Conservation (phyloP, 2,888 invertebrate genomes). For the Caenorhabditis sp. region DNA sequence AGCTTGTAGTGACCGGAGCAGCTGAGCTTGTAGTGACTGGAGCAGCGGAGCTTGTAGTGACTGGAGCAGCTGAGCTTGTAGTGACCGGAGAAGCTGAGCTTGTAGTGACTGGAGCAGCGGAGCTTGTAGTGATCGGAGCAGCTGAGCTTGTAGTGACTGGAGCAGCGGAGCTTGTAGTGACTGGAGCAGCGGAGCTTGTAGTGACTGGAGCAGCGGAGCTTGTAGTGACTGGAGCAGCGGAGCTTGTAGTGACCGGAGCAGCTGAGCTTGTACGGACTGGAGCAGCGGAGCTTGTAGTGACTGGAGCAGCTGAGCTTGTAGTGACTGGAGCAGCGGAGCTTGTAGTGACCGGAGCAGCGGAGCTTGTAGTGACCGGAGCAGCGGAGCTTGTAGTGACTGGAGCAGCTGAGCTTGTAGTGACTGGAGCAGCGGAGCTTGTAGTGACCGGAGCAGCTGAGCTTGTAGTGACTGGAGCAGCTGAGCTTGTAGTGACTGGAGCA, state of each 20-base stretch:
- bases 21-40: too few relatives aligned
- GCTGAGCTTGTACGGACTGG: background rate
- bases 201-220: background rate
- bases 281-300: background rate
- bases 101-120: slow-evolving; percentile 1
- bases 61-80: too few relatives aligned
- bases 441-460: background rate
- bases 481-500: background rate
- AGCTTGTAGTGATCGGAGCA: background rate
- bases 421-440: slow-evolving; percentile 17
- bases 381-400: slow-evolving; percentile 1
- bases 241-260: background rate
- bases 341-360: background rate
- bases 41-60: too few relatives aligned
- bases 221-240: slow-evolving; percentile 1
- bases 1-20: too few relatives aligned
- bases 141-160: background rate
- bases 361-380: background rate
- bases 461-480: background rate
- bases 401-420: background rate
- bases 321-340: background rate
- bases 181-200: background rate
- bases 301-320: slow-evolving; percentile 16
- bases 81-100: too few relatives aligned
- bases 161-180: background rate